Base-by-base conservation (phyloP, 2,113 vertebrate species). In the Anser brachyrhynchus region DNA sequence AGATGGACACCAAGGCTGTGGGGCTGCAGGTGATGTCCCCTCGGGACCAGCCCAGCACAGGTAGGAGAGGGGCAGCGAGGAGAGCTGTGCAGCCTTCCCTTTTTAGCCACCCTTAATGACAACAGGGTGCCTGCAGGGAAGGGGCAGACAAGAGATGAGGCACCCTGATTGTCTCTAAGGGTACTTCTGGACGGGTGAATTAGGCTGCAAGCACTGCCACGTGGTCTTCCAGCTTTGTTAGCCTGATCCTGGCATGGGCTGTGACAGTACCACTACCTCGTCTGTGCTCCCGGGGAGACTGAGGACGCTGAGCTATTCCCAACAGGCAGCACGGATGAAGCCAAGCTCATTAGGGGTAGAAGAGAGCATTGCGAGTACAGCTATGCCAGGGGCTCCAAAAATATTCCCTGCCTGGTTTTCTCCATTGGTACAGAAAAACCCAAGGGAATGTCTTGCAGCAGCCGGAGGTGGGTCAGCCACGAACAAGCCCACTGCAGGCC, bases 401-500 rank as follows among this genome's bases (percentile, higher is more conserved):
- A 91, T 4, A 4, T 57, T 84, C 84, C 39, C 65, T 78, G 62
- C 29, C 52, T 91, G 80, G 4, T 72, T 49, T 87, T 89, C 74
- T 64, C 61, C 71, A 58, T 4, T 57, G 70, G 39, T 77, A 54
- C 51, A 67, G 62, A 66, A 86, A 85, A 90, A 73, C n/a, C 81
- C 35, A 66, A 77, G 58, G 31, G 55, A 87, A 41, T 52, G 49
- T 29, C 87, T 80, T 69, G 58, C 55, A 95, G 81, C 84, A 92
- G 90, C 84, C 94, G 84, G 78, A 96, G 71, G 66, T 29, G 72
- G 74, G 87, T 84, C 66, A 91, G 78, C 81, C 87, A 73, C 1
- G 4, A 84, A 58, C 82, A 87, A 77, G 69, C 86, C 54, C 66
- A 43, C 73, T 33, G 54, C 26, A 54, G 66, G 31, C 55, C 54